Evolutionary conservation across 2,888 invertebrate genomes (phyloP).

Genomic region (Erebia palarica): DNA sequence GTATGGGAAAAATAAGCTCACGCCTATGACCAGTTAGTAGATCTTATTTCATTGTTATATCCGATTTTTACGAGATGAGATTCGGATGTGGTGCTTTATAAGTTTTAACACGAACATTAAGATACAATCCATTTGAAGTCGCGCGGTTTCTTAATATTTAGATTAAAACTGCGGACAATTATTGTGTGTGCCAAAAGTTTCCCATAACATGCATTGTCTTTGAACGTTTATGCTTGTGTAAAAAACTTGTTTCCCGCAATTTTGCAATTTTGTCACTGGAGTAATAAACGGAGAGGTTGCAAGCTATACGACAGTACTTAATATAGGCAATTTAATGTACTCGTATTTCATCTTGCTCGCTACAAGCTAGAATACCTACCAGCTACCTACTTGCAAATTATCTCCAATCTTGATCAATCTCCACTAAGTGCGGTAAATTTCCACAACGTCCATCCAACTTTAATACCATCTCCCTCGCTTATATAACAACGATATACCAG

Average conservation of each 20-base stretch:
- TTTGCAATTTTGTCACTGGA: slow-evolving; percentile 58
- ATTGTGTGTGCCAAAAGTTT: slow-evolving; percentile 64
- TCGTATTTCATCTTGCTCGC: neutral
- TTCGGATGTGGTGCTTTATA: slow-evolving; percentile 10
- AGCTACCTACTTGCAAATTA: neutral
- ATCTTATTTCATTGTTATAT: neutral
- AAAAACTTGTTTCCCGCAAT: slow-evolving; percentile 48
- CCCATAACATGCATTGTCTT: slow-evolving; percentile 70
- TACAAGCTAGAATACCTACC: neutral
- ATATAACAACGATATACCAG: neutral
- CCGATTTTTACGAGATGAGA: slow-evolving; percentile 1
- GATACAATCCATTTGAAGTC: slow-evolving; percentile 33
- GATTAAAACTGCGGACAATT: slow-evolving; percentile 57
- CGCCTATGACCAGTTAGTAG: neutral
- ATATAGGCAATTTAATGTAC: slow-evolving; percentile 15
- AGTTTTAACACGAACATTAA: slow-evolving; percentile 25
- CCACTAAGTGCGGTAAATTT: neutral
- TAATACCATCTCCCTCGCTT: slow-evolving; percentile 2
- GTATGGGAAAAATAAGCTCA: neutral
- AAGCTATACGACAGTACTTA: slow-evolving; percentile 13
- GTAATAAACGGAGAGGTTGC: slow-evolving; percentile 22
- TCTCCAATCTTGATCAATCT: slow-evolving; percentile 9
- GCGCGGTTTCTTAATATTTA: slow-evolving; percentile 61
- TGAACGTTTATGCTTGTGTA: slow-evolving; percentile 48
- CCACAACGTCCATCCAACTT: neutral